Percentiles rank a stretch among this genome's conserved stretches.
Evolutionary conservation across 2,113 vertebrate genomes (phyloP).

Genomic region (Podiceps cristatus): DNA sequence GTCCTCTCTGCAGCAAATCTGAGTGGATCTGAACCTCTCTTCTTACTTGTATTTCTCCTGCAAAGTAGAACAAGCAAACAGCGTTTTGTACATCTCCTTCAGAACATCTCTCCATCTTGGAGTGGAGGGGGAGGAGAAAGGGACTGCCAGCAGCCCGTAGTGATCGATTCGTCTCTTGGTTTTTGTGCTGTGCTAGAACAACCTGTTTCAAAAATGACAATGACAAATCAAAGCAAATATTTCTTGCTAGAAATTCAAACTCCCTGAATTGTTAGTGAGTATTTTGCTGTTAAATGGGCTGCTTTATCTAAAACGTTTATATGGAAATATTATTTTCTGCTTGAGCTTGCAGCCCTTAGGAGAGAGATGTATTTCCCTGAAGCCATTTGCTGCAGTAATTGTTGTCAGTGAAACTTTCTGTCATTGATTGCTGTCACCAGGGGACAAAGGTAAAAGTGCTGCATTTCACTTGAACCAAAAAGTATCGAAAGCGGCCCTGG

Average conservation of each 20-base stretch:
- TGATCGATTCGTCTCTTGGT: slow-evolving; percentile 6
- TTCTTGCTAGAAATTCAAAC: neutral
- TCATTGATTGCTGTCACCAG: neutral
- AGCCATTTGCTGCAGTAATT: neutral
- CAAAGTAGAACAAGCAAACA: neutral
- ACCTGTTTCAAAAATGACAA: neutral
- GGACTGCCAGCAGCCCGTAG: slow-evolving; percentile 9
- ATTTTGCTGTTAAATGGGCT: neutral
- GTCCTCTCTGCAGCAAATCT: neutral
- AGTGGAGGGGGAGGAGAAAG: slow-evolving; percentile 17
- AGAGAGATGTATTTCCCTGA: neutral
- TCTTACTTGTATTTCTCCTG: neutral
- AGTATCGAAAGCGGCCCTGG: accelerated
- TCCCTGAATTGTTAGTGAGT: neutral
- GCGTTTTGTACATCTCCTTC: neutral
- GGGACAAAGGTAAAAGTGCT: neutral
- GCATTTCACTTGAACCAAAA: neutral
- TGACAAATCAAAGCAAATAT: neutral
- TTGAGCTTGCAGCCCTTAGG: neutral
- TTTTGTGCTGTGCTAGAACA: neutral
- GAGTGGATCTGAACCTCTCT: neutral
- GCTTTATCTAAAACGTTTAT: neutral
- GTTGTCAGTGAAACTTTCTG: neutral
- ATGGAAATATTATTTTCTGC: neutral
- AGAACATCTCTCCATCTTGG: neutral